Base-by-base conservation (phyloP, 2,888 invertebrate species). In the Macaria notata region DNA sequence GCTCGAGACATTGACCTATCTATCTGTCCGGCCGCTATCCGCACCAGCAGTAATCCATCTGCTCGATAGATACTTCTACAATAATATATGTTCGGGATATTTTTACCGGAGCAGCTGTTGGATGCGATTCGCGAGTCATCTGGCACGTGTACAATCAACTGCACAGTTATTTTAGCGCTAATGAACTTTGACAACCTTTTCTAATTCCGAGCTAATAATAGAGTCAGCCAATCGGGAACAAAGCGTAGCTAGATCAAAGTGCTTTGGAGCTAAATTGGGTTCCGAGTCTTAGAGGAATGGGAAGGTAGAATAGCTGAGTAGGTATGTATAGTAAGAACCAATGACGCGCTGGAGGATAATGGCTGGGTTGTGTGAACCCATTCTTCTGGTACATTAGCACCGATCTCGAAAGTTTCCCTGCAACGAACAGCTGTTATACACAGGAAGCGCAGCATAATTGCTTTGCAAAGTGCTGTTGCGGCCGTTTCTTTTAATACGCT, bases 1-100 rank as follows among this genome's bases (percentile, higher is more conserved):
- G 75, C 73, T 76, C 81, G 65, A 89, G 87, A 88, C 89, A 89
- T 89, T 89, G 89, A 88, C 89, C 88, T 78, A 86, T 81, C 86
- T 83, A 73, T 75, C 74, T 75, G 79, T 69, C 72, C 77, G 76
- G 74, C 68, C 76, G 66, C 70, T 70, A 75, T 75, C 73, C 64
- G 68, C 63, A 74, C 78, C 71, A 75, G 70, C 73, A 72, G 41
- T 41, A 41, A 71, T 72, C 74, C 56, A 52, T 52, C 54, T 52
- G 51, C 54, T 56, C 42, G 79, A 81, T 84, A 79, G 36, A 7
- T 36, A 33, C n/a, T 9, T 31, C 49, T 50, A 41, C n/a, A 44
- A 44, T 36, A 50, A 44, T 78, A 44, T 78, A 75, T 75, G 74
- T 75, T 76, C 79, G 76, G 75, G 83, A 79, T 88, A 86, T 86